A percentile compares a stretch with the other conserved stretches of the same genome.
Conservation (phyloP, 2,888 invertebrate genomes). For the Liopterus haemorrhoidalis region DNA sequence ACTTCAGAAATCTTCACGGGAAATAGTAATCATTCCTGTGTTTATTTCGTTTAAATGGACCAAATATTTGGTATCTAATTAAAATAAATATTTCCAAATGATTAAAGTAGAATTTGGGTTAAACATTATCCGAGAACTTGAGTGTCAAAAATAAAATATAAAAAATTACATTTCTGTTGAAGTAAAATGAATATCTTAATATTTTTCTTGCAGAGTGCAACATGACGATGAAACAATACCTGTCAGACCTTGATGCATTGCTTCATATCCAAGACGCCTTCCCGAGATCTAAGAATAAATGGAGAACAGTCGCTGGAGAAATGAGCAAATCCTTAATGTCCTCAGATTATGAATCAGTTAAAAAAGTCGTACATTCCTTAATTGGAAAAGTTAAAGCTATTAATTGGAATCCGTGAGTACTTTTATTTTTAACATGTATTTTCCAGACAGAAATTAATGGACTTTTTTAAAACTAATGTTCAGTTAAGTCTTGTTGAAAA, state of each 20-base stretch:
- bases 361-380: slow-evolving; percentile 52
- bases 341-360: slow-evolving; percentile 52
- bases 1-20: too few relatives aligned
- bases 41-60: too few relatives aligned
- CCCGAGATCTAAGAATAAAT: slow-evolving; percentile 48
- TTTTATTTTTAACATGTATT: neutral
- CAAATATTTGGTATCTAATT: too few relatives aligned
- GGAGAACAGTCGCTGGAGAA: slow-evolving; percentile 60
- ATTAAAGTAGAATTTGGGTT: too few relatives aligned
- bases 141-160: too few relatives aligned
- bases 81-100: too few relatives aligned
- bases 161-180: neutral
- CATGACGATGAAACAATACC: slow-evolving; percentile 53
- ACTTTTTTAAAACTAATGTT: too few relatives aligned
- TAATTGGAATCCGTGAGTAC: slow-evolving; percentile 68
- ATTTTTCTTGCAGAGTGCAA: slow-evolving; percentile 48
- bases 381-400: slow-evolving; percentile 58
- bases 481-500: too few relatives aligned
- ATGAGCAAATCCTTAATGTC: slow-evolving; percentile 50
- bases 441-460: neutral
- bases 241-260: slow-evolving; percentile 57
- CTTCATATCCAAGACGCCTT: slow-evolving; percentile 62
- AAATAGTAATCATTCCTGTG: too few relatives aligned
- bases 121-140: too few relatives aligned
- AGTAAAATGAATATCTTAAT: slow-evolving; percentile 13